Base-by-base conservation (phyloP, 30 jellyfish, hydroid and myxozoan species). In the Aurelia coerulea region DNA sequence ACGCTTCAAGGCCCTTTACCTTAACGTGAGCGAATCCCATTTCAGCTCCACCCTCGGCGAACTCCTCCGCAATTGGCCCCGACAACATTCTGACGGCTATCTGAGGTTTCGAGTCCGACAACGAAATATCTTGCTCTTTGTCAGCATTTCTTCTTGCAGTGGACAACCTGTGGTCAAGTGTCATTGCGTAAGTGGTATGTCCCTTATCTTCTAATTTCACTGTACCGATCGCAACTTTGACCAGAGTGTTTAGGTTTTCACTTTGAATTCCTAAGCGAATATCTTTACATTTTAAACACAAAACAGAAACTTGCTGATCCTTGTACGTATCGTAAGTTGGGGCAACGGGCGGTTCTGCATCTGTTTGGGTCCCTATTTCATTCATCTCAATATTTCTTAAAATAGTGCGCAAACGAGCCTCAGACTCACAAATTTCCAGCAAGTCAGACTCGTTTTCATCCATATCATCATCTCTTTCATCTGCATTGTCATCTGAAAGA, bases 21-120 rank as follows among this genome's bases (percentile, higher is more conserved):
- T 87, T 92, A 65, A 95, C 86, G 52, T 90, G 95, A 1, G 97
- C 97, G 53, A 67, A 90, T 18, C 99, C 97, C 10, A 95, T 72
- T 29, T 95, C 97, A 34, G 73, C 88, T 2, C 91, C 93, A 6
- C 90, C 91, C 7, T 73, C 78, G 2, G 93, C 90, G 33, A 39
- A 37, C 17, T 81, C 85, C 62, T 79, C 90, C 14, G 98, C 98
- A 62, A 56, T 54, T 31, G 98, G 98, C 0, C 98, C 98, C n/a
- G 91, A 68, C 2, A 54, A 65, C 73, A 95, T 39, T 33, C 99
- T 90, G 17, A 95, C 50, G 80, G 41, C 81, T 5, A 95, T 35
- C 66, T 84, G 81, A 6, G 91, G 76, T 52, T 75, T 69, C 5
- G 91, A 42, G 35, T 80, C 81, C 14, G 65, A 53, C 10, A 66